Base-by-base conservation (phyloP, 2,888 invertebrate species). In the Ectobius pallidus region DNA sequence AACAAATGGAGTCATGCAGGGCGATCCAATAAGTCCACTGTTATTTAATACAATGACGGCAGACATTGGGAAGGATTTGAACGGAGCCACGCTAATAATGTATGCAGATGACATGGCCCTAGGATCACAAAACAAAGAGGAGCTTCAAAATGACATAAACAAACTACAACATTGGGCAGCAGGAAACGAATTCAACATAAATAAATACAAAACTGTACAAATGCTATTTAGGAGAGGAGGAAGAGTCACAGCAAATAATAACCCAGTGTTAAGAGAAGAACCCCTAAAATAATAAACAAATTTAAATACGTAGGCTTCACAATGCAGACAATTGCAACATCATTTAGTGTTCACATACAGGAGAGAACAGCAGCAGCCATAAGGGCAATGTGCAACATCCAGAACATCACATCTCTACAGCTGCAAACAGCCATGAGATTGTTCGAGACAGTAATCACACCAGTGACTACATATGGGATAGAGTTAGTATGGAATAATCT, bases 1-100 rank as follows among this genome's bases (percentile, higher is more conserved):
- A n/a, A 46, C 46, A 46, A 46, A 46, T n/a, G 46, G 46, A 46
- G n/a, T 14, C n/a, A 46, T 46, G 46, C 46, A 46, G n/a, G 46
- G 46, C 3, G 46, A 46, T n/a, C 46, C 34, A 34, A 34, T 34
- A 34, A 34, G 34, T 34, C 34, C 34, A 34, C 34, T 34, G 34
- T 11, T 34, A 14, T 46, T 46, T n/a, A 46, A 46, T n/a, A n/a
- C n/a, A 46, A 46, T 46, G 46, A 46, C 46, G n/a, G 46, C n/a
- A 46, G 46, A 34, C 11, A 46, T 46, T n/a, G 46, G 46, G 46
- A n/a, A 46, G 46, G n/a, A 46, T 14, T 46, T 46, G 7, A 46
- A 46, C 7, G 46, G 46, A 7, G n/a, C 46, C 46, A 46, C 18
- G n/a, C 46, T 46, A 7, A 46, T n/a, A 46, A 46, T 46, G 46